These are phyloP conservation scores for Laticauda laticaudata DNA, from an alignment of 2,113 vertebrate genomes.

Conservation along the genomic window DNA sequence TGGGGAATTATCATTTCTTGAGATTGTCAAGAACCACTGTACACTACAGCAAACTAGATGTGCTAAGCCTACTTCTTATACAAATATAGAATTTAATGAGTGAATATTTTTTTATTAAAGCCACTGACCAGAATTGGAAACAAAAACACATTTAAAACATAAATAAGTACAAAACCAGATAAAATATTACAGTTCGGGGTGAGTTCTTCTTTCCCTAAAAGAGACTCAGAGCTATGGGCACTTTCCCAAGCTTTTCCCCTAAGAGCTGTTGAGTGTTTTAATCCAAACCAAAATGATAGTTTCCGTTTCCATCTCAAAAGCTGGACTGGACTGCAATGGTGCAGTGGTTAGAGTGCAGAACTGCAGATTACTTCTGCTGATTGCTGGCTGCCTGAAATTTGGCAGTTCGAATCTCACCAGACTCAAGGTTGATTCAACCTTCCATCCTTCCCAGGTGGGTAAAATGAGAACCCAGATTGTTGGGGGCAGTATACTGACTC, in stretches of 20 bases:
- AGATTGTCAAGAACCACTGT: not conserved
- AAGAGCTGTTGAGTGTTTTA: not conserved
- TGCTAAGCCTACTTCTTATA: not conserved
- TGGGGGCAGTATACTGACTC: no score
- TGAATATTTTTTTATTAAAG: not conserved
- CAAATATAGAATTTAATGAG: not conserved
- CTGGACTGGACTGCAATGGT: not conserved
- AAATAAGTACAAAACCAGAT: not conserved
- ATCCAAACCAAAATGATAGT: not conserved
- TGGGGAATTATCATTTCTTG: not conserved
- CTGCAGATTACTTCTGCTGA: no score
- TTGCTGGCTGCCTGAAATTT: no score
- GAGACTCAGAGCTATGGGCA: no score
- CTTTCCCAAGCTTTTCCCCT: not conserved
- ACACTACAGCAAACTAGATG: not conserved
- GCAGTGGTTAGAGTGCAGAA: no score
- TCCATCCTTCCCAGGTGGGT: no score
- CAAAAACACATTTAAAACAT: not conserved
- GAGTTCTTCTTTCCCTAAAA: not conserved
- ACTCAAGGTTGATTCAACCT: no score
- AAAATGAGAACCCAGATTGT: no score
- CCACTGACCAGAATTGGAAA: not conserved
- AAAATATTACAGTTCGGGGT: not conserved
- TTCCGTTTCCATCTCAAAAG: not conserved
- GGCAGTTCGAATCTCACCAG: no score